Conservation (phyloP, 2,888 invertebrate species). For the Seira sanloemensis region DNA sequence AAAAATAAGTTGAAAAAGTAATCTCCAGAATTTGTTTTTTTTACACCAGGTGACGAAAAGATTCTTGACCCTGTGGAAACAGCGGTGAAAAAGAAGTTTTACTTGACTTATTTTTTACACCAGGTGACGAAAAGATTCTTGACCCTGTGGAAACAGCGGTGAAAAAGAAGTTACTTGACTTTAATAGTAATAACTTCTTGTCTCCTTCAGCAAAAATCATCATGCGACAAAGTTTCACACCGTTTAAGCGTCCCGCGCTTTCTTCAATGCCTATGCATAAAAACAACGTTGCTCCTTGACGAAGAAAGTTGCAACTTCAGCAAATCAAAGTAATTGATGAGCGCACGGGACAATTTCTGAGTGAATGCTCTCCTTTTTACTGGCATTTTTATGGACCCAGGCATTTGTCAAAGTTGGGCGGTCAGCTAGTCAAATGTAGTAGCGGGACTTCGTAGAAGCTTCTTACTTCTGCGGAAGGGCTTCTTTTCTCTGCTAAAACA, state of each 20-base stretch:
- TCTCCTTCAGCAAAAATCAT: too few species aligned
- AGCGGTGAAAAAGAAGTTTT: background rate
- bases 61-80: background rate
- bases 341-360: too few species aligned
- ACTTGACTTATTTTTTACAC: background rate
- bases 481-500: too few species aligned
- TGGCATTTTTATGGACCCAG: background rate
- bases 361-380: background rate
- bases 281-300: too few species aligned
- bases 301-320: too few species aligned
- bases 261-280: too few species aligned
- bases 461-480: too few species aligned
- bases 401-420: slow-evolving; percentile 43
- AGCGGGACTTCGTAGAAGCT: too few species aligned
- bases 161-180: background rate
- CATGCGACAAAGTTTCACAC: too few species aligned
- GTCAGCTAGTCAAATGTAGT: slow-evolving; percentile 35
- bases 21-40: background rate
- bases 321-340: too few species aligned
- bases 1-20: background rate
- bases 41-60: background rate
- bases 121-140: background rate
- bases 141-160: background rate
- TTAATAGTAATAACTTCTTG: too few species aligned
- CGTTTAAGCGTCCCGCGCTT: too few species aligned